Percentiles rank a stretch among this genome's conserved stretches.
These are phyloP conservation scores for Ophiothrix spiculata DNA, from an alignment of 35 echinoderm and acorn worm species.

Conservation along the genomic window DNA sequence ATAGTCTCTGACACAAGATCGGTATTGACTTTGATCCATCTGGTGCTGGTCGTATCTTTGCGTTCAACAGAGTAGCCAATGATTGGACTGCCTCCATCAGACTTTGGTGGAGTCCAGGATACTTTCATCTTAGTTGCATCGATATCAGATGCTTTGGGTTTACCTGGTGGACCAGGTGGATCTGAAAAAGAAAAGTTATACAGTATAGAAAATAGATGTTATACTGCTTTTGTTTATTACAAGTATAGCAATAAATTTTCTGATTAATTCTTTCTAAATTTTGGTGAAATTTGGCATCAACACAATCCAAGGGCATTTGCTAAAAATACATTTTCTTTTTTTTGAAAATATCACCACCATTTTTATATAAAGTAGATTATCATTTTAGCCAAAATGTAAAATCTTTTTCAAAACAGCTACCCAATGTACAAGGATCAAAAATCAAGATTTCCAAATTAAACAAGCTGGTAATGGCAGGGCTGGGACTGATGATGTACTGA, in stretches of 20 bases:
- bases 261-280: constrained; percentile 49
- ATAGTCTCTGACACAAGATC: constrained; percentile 48
- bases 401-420: too few species aligned
- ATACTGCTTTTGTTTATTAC: constrained; percentile 24
- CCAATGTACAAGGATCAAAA: too few species aligned
- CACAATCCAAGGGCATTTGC: constrained; percentile 9
- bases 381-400: too few species aligned
- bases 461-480: too few species aligned
- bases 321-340: too few species aligned
- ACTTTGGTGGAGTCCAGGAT: constrained; percentile 45
- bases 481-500: too few species aligned
- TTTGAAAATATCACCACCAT: too few species aligned
- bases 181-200: not conserved
- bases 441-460: too few species aligned
- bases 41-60: constrained; percentile 25
- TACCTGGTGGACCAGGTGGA: constrained; percentile 56
- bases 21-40: constrained; percentile 20
- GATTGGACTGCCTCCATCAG: constrained; percentile 58
- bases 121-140: constrained; percentile 18
- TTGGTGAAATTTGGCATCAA: constrained; percentile 14
- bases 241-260: not conserved
- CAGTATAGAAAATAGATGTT: too few species aligned
- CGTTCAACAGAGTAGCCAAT: constrained; percentile 46
- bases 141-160: constrained; percentile 34
- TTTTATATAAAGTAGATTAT: too few species aligned